Percentiles rank a stretch among this genome's conserved stretches.
Evolutionary conservation across 2,113 vertebrate species (phyloP).

Genomic region (Sterrhoptilus dennistouni): DNA sequence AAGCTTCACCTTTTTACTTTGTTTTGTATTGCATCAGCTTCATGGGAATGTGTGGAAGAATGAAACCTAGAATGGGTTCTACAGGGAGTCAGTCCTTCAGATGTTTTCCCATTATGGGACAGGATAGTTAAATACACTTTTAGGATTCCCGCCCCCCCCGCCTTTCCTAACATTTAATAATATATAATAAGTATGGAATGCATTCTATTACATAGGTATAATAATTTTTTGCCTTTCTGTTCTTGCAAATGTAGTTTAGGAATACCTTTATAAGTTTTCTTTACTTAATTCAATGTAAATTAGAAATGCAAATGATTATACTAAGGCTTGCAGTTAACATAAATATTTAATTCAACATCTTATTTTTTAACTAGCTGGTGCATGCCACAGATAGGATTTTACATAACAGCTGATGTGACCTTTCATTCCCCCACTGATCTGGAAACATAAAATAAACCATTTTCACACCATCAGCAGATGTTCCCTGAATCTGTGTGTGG

Average conservation of each 20-base stretch:
- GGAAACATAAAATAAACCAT: not conserved
- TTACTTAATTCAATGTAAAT: not conserved
- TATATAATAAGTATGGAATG: not conserved
- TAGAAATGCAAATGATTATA: not conserved
- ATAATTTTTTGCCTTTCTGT: not conserved
- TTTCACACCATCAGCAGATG: not conserved
- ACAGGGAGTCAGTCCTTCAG: not conserved
- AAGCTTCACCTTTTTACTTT: not conserved
- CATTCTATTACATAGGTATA: not conserved
- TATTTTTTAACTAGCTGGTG: not conserved
- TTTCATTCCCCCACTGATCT: not conserved
- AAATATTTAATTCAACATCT: not conserved
- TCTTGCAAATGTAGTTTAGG: not conserved
- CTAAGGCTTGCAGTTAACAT: not conserved
- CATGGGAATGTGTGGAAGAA: not conserved
- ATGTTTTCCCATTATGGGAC: not conserved
- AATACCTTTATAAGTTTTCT: not conserved
- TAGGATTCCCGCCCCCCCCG: no score
- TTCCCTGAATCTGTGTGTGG: not conserved
- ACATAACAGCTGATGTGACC: not conserved
- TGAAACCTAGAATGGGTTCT: not conserved
- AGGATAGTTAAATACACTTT: not conserved
- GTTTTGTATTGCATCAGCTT: not conserved
- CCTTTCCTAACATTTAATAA: not conserved
- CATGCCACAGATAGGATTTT: not conserved